Evolutionary conservation across 2,113 vertebrate genomes (phyloP).

Genomic region (Paramormyrops kingsleyae): DNA sequence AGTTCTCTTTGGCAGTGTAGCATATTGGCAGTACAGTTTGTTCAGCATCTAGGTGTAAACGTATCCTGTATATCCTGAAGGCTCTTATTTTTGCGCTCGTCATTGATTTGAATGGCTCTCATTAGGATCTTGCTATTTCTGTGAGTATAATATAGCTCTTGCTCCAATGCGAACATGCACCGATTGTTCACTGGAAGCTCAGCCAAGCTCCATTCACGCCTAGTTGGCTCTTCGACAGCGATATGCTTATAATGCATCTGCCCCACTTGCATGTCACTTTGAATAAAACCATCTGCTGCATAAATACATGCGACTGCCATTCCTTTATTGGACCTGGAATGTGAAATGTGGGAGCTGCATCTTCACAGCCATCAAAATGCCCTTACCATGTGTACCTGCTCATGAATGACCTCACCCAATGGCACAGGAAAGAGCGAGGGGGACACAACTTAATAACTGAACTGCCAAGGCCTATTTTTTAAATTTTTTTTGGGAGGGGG

Average conservation of each 20-base stretch:
- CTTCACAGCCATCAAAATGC: not conserved
- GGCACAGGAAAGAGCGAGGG: not conserved
- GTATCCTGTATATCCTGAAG: not conserved
- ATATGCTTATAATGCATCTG: not conserved
- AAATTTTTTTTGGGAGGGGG: not conserved
- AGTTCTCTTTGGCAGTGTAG: not conserved
- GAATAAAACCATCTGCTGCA: not conserved
- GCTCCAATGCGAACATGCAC: not conserved
- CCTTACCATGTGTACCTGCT: not conserved
- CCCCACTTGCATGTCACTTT: not conserved
- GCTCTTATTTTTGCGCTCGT: not conserved
- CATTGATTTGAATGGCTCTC: not conserved
- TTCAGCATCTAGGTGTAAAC: not conserved
- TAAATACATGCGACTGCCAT: not conserved
- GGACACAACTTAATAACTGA: not conserved
- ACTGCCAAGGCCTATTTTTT: not conserved
- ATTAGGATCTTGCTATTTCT: not conserved
- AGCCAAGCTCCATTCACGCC: not conserved
- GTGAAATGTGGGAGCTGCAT: not conserved
- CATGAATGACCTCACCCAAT: not conserved
- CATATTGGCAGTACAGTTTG: slow-evolving; percentile 4
- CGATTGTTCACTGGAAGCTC: not conserved
- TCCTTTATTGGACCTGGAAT: not conserved
- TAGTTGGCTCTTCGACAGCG: not conserved
- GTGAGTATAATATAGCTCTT: not conserved